Conservation (phyloP, 1,140 invertebrate species). For the Charaxes varanes region DNA sequence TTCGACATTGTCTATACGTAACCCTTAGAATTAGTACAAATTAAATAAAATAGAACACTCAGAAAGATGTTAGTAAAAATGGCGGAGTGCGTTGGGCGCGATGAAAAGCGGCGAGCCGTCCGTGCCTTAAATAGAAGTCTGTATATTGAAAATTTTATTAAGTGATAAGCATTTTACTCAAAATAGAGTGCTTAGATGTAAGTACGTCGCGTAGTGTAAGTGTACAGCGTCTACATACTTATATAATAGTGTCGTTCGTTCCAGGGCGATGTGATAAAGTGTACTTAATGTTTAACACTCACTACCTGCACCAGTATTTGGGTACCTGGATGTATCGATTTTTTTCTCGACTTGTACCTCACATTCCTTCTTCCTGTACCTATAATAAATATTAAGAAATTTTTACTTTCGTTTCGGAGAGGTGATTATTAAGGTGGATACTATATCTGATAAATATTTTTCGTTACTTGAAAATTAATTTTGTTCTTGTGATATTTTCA, state of each 20-base stretch:
- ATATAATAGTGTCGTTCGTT: not conserved
- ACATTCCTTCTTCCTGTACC: conserved; percentile 14
- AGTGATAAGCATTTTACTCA: not conserved
- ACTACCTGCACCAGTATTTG: conserved; percentile 14
- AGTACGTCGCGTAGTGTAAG: conserved; percentile 5
- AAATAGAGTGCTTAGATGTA: not conserved
- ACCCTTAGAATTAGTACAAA: not conserved
- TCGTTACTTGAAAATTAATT: not conserved
- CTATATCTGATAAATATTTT: not conserved
- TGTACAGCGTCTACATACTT: not conserved
- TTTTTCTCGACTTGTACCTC: conserved; percentile 13
- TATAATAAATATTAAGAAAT: conserved; percentile 4
- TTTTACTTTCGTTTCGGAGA: too few species aligned
- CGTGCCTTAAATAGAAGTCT: conserved; percentile 52
- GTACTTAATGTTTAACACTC: conserved; percentile 18
- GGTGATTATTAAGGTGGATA: too few species aligned
- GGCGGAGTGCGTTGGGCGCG: conserved; percentile 10
- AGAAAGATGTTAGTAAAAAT: too few species aligned
- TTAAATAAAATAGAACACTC: too few species aligned
- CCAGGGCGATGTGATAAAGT: conserved; percentile 12
- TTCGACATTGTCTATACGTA: not conserved
- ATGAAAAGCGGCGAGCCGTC: conserved; percentile 29
- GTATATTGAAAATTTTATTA: conserved; percentile 30
- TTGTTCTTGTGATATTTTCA: conserved; percentile 24
- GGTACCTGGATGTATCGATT: conserved; percentile 1